Base-by-base conservation (phyloP, 2,113 vertebrate genomes). In the Chascanopsetta lugubris region DNA sequence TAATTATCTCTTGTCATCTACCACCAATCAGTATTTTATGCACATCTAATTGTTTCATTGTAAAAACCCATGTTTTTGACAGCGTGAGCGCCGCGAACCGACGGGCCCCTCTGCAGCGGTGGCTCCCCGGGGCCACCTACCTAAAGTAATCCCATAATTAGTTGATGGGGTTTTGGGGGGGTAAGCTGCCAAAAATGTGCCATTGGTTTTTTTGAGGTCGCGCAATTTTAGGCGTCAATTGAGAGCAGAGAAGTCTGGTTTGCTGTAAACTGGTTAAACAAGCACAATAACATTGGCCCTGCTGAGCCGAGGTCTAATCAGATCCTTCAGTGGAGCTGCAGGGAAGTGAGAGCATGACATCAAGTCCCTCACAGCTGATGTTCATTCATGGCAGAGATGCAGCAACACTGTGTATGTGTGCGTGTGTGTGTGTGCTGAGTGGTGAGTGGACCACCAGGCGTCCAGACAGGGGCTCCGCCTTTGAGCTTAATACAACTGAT, bases 401-500 rank as follows among this genome's bases (percentile, higher is more conserved):
- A 59, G 57, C 18, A 63, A 53, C 56, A 38, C 53, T 13, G 20
- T 67, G 40, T 47, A 32, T 38, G 55, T 38, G 42, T 68, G 49
- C 66, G 47, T 53, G 49, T 38, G 55, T 38, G 40, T 40, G 49
- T 67, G 56, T 67, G 61, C n/a, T 54, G 59, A 13, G 34, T 42
- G 55, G 47, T 13, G 70, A 34, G 59, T n/a, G 38, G 85, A 88
- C 82, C 85, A 87, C 79, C 79, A 68, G 64, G 77, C 67, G 9
- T 68, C 67, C 69, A 83, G 75, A 86, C 79, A 75, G 36, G 27
- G 62, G 66, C 79, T 82, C 70, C 43, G 65, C 75, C 84, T 80
- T 64, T 80, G 69, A 86, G 79, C 61, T 75, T 88, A 87, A 90
- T 81, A 82, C 56, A 81, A 63, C 83, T 86, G 83, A 90, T 87